These are phyloP conservation scores for Leptopilina clavipes DNA, from an alignment of 1,140 invertebrate genomes.

Conservation along the genomic window DNA sequence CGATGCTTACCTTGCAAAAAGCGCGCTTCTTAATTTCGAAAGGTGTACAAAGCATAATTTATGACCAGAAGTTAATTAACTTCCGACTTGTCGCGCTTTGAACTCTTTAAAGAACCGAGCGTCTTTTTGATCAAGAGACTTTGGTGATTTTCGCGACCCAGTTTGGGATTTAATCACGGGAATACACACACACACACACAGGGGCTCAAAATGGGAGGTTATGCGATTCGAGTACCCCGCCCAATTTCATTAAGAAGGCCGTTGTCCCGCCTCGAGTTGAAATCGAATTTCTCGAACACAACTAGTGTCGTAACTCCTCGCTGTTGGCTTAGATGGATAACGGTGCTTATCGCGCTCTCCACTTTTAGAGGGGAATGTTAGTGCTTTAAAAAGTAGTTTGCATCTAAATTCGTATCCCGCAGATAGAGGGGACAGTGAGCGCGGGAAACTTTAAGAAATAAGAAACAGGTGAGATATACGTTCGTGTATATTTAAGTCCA, in stretches of 20 bases:
- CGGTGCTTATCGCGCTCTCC: conserved; percentile 19
- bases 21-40: neutral
- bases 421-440: neutral
- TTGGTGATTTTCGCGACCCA: conserved; percentile 5
- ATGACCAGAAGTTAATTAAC: conserved; percentile 6
- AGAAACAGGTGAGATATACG: neutral
- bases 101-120: neutral
- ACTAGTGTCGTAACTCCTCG: conserved; percentile 30
- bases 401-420: conserved; percentile 3
- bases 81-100: neutral
- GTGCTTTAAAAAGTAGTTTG: conserved; percentile 32
- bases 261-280: conserved; percentile 21
- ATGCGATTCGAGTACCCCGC: conserved; percentile 1
- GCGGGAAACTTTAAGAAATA: neutral
- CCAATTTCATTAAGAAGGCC: conserved; percentile 25
- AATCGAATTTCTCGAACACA: conserved; percentile 26
- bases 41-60: neutral
- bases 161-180: neutral
- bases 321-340: conserved; percentile 10
- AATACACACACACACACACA: neutral
- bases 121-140: conserved; percentile 5
- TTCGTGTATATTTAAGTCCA: no score
- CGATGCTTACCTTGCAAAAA: neutral
- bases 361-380: conserved; percentile 11
- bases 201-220: neutral